Evolutionary conservation across 2,113 vertebrate species (phyloP), one percentile per base, ranked within the genome.

Genomic region (Thamnophis sirtalis): DNA sequence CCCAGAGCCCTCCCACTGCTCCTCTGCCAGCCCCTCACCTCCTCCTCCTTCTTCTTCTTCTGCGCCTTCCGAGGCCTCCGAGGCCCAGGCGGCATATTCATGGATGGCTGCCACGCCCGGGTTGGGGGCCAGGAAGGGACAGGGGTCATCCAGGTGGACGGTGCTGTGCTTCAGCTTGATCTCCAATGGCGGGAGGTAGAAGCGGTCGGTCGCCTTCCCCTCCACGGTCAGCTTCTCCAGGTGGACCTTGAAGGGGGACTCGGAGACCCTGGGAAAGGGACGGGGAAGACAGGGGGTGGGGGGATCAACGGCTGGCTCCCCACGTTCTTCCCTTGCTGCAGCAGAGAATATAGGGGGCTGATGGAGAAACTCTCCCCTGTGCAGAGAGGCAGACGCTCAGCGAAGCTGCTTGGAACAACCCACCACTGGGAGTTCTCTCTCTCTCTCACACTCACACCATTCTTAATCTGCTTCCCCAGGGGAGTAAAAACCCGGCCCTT

Each of bases 131-230:
- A 99, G 96, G 4, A 98, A 97, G 1, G 99, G 99, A 93, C 99
- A 99, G 0, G 19, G 10, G 0, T 96, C 97, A 1, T 98, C 98
- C 0, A 97, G 93, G 38, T 97, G 97, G 92, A 99, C 96, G 0
- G 96, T 98, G 96, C 98, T 98, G 96, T 99, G 97, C 86, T 98
- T 98, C 95, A 99, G 97, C 88, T 98, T 98, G 84, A 99, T 99
- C 96, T 99, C 98, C 94, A 99, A 96, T 8, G 98, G 98, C 84
- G 92, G 96, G 92, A 98, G 98, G 89, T 98, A 98, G 50, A 98
- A 94, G 0, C 96, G 93, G 43, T 96, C 96, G 0, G 87, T 11
- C 21, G 95, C 94, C 93, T 93, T 94, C 2, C 97, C 95, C 49
- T 97, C 97, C 93, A 98, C 94, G 91, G 96, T 98, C 89, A 99